Conservation (phyloP, 2,113 vertebrate genomes). For the Romanogobio albipinnatus region DNA sequence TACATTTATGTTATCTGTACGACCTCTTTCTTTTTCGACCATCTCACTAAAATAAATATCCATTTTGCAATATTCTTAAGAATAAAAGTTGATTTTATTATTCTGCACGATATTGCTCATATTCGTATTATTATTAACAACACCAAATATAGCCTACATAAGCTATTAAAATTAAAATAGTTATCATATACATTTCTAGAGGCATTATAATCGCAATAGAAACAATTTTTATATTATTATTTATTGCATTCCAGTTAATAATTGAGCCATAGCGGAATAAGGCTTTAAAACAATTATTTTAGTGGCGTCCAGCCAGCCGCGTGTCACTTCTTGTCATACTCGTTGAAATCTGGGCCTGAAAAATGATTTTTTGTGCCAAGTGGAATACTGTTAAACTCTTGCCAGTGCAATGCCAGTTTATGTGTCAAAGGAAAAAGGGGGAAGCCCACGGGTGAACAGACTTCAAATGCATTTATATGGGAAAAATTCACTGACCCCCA, state of each 20-base stretch:
- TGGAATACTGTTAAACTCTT: conserved; percentile 50
- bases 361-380: conserved; percentile 50
- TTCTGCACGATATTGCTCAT: not conserved
- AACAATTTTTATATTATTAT: not conserved
- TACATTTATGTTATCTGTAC: not conserved
- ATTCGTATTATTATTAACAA: not conserved
- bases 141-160: not conserved
- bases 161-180: not conserved
- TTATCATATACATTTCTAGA: not conserved
- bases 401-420: conserved; percentile 64
- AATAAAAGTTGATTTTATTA: not conserved
- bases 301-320: not conserved
- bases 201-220: not conserved
- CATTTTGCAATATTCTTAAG: not conserved
- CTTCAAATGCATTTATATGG: conserved; percentile 59
- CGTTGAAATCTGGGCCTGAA: conserved; percentile 27
- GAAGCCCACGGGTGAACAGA: conserved; percentile 65
- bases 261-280: not conserved
- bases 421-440: conserved; percentile 63
- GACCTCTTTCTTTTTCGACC: not conserved
- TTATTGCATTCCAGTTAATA: not conserved
- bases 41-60: not conserved
- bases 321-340: conserved; percentile 14
- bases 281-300: conserved; percentile 15
- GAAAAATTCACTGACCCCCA: conserved; percentile 60